These are phyloP conservation scores for Esox niger DNA, from an alignment of 2,113 vertebrate species.

Conservation along the genomic window DNA sequence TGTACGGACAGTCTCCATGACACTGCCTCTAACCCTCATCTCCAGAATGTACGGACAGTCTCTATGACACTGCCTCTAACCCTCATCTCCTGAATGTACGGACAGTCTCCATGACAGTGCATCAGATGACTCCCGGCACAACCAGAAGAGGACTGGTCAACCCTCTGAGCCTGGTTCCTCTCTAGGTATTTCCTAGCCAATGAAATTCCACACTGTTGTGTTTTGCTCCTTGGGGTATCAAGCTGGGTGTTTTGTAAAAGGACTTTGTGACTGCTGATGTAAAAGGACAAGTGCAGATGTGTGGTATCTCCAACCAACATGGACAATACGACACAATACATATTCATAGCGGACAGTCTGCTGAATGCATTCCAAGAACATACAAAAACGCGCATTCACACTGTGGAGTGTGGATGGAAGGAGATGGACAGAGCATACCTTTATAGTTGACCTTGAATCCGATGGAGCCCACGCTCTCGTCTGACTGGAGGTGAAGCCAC, in stretches of 20 bases:
- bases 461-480: slow-evolving; percentile 96
- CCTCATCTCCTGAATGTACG: slow-evolving; percentile 43
- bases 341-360: neutral
- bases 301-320: slow-evolving; percentile 16
- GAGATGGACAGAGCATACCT: slow-evolving; percentile 79
- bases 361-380: too few relatives aligned
- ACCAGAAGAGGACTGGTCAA: too few relatives aligned
- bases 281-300: too few relatives aligned
- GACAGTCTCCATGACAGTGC: neutral
- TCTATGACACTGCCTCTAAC: slow-evolving; percentile 48
- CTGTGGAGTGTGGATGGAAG: too few relatives aligned
- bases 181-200: too few relatives aligned
- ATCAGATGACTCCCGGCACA: slow-evolving; percentile 22
- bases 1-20: too few relatives aligned
- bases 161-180: too few relatives aligned
- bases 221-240: too few relatives aligned
- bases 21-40: too few relatives aligned
- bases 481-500: slow-evolving; percentile 97
- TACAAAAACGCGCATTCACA: neutral
- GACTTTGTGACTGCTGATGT: too few relatives aligned
- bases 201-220: too few relatives aligned
- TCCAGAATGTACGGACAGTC: neutral
- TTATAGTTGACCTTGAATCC: slow-evolving; percentile 99
- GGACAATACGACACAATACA: neutral
- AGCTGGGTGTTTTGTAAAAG: too few relatives aligned